phyloP scores from a whole-genome alignment of 2,113 vertebrate species.

The Isurus oxyrinchus region DNA sequence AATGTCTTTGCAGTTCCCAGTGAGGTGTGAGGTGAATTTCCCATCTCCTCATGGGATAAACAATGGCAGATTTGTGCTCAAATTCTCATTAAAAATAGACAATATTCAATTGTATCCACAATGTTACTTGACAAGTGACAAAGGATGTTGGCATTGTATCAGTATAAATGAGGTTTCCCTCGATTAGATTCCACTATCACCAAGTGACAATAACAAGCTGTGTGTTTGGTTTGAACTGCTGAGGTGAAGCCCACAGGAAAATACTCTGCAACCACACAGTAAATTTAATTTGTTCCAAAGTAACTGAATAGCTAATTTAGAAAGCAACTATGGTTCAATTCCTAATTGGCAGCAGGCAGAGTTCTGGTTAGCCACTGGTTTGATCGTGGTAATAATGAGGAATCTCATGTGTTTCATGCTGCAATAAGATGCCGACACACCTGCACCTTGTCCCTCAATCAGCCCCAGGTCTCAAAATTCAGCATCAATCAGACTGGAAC shows the following conservation, averaged over 20 bases:
- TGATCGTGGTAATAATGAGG: background rate
- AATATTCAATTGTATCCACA: background rate
- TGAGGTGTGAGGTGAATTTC: background rate
- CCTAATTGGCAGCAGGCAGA: background rate
- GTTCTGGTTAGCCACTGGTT: background rate
- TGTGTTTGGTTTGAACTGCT: background rate
- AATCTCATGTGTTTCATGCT: background rate
- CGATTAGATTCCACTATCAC: background rate
- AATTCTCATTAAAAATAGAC: background rate
- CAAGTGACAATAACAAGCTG: slow-evolving; percentile 9
- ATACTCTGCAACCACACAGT: slow-evolving; percentile 16
- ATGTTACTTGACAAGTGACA: background rate
- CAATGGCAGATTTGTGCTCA: background rate
- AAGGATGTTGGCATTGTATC: background rate
- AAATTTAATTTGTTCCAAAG: slow-evolving; percentile 20
- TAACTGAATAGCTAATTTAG: background rate
- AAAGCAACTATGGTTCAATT: background rate
- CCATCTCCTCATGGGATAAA: background rate
- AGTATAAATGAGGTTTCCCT: background rate
- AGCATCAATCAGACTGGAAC: background rate
- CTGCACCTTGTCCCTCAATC: background rate
- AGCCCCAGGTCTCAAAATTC: too few species aligned
- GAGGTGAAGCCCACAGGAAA: background rate
- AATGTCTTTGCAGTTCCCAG: background rate
- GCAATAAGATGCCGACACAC: background rate